Evolutionary conservation across 2,113 vertebrate genomes (phyloP).

Genomic region (Tragelaphus buxtoni): DNA sequence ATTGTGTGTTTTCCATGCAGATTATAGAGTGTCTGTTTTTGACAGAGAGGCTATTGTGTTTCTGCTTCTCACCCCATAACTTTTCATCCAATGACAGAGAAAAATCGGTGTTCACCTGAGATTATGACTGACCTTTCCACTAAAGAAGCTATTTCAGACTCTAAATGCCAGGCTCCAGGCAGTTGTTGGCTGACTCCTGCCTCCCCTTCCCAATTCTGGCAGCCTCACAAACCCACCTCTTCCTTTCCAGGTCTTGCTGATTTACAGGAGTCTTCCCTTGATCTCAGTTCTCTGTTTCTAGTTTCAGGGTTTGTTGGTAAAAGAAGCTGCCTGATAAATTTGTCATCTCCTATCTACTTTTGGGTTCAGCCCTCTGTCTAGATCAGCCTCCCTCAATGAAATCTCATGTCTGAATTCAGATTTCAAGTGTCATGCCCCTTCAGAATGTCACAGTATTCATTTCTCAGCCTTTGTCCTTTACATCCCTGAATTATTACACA

Average conservation of each 20-base stretch:
- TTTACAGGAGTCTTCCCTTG: neutral
- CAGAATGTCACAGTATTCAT: neutral
- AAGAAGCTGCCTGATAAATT: neutral
- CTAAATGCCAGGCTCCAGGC: neutral
- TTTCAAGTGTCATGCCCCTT: neutral
- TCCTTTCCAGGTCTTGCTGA: neutral
- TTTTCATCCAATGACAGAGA: neutral
- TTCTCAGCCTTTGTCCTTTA: neutral
- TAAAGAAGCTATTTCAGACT: neutral
- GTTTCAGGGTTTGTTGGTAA: constrained; percentile 20
- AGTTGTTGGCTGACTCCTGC: neutral
- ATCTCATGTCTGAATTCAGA: neutral
- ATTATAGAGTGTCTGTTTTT: neutral
- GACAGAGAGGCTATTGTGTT: neutral
- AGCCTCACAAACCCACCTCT: neutral
- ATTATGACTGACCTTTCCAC: constrained; percentile 25
- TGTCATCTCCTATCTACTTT: neutral
- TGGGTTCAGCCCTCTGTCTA: neutral
- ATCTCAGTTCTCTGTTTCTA: neutral
- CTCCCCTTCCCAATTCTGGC: neutral
- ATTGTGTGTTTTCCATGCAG: neutral
- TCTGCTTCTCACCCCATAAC: neutral
- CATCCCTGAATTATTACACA: neutral
- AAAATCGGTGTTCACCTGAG: constrained; percentile 27
- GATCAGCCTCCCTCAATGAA: neutral